Base-by-base conservation (phyloP, 2,888 invertebrate genomes). In the Cephus pygmeus region DNA sequence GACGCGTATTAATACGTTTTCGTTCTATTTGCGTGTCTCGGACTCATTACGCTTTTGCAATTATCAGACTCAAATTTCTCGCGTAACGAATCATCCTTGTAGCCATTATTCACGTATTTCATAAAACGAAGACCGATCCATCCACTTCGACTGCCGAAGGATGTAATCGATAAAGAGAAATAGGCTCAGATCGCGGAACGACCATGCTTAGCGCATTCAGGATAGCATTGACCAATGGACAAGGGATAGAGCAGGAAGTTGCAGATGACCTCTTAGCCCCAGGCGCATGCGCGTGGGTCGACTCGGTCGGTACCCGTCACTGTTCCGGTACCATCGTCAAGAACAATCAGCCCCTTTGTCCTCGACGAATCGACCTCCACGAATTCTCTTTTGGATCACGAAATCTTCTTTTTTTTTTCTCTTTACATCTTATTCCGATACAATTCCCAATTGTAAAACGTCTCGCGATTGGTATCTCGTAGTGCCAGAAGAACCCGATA, bases 311-410 rank as follows among this genome's bases (percentile, higher is more conserved):
- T 56, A 85, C 85, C 85, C 85, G 83, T 82, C 81, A 80, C 80
- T 76, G 77, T 81, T 79, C 76, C 78, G 79, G 79, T 79, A 81
- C 79, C 81, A 79, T 75, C 82, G 76, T 73, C 75, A 78, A 79
- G 84, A 86, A 85, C 85, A 85, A 87, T 86, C 86, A 85, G 73
- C 79, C 81, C 83, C 83, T 84, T 86, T 83, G 83, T 84, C 83
- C 56, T 56, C 56, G 4, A 23, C 23, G 56, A 68, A 68, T 69
- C 76, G 35, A 73, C 78, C 73, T 76, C 75, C 76, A 36, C 75
- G 68, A n/a, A 76, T 73, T 40, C 56, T 56, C 81, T 80, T 78
- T 76, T 79, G 79, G 56, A 83, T 81, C 80, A 79, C 76, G 69
- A 71, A 34, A 34, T 73, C 69, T 75, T 77, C 69, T 73, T 69